phyloP scores from a whole-genome alignment of 2,797 vertebrate genomes.

The Gymnodraco acuticeps region DNA sequence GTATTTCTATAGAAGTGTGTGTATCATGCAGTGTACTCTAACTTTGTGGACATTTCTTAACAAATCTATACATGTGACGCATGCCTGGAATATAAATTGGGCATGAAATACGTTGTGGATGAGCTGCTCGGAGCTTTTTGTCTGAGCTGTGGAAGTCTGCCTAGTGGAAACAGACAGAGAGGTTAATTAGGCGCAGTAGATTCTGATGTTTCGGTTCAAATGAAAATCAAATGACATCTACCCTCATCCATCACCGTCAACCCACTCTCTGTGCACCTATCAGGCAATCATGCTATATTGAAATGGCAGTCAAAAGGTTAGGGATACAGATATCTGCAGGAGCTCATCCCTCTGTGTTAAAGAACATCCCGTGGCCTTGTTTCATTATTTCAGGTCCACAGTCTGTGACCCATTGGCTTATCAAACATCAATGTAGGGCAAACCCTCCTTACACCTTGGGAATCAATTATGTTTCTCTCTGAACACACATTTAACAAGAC shows the following conservation, averaged over 20 bases:
- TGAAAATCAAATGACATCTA: slow-evolving; percentile 79
- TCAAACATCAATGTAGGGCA: background rate
- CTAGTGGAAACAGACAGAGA: slow-evolving; percentile 73
- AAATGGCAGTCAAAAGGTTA: slow-evolving; percentile 75
- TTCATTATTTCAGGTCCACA: slow-evolving; percentile 58
- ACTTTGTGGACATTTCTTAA: slow-evolving; percentile 26
- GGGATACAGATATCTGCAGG: slow-evolving; percentile 51
- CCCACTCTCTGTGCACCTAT: slow-evolving; percentile 51
- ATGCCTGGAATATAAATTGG: slow-evolving; percentile 39
- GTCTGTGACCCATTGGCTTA: slow-evolving; percentile 26
- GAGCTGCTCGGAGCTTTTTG: slow-evolving; percentile 19
- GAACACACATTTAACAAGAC: background rate
- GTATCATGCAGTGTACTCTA: background rate
- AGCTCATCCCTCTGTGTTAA: slow-evolving; percentile 54
- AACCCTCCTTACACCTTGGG: background rate
- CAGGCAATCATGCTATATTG: slow-evolving; percentile 56
- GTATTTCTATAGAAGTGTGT: background rate
- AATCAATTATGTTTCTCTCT: background rate
- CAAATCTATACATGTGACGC: slow-evolving; percentile 39
- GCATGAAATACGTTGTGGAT: slow-evolving; percentile 46
- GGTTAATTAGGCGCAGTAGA: slow-evolving; percentile 82
- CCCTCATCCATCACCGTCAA: slow-evolving; percentile 77
- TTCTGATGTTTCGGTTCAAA: slow-evolving; percentile 74
- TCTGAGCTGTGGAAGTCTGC: slow-evolving; percentile 58
- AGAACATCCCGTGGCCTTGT: slow-evolving; percentile 47